These are phyloP conservation scores for Eupelmus urozonus DNA, from an alignment of 2,888 invertebrate species.

Conservation along the genomic window DNA sequence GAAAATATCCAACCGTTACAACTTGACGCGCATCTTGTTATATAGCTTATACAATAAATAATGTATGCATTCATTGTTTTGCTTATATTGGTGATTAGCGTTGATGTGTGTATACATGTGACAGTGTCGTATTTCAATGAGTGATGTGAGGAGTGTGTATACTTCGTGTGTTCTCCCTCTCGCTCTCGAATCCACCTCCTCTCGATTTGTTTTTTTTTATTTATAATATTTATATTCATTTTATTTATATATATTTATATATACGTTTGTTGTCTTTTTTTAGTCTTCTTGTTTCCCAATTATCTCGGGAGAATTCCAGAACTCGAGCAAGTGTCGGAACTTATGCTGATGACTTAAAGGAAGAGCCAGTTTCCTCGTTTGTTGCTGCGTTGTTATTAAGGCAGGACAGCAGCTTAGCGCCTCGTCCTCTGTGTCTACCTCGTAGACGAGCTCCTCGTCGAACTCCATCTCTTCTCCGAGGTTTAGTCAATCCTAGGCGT, in stretches of 20 bases:
- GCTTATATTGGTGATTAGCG: neutral
- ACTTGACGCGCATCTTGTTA: neutral
- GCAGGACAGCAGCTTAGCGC: constrained; percentile 65
- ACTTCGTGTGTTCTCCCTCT: neutral
- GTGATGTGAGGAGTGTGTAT: neutral
- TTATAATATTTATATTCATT: constrained; percentile 52
- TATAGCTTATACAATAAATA: neutral
- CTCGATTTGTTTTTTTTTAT: constrained; percentile 28
- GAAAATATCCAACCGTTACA: constrained; percentile 66
- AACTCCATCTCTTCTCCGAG: constrained; percentile 67
- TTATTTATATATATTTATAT: constrained; percentile 23
- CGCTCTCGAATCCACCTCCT: neutral
- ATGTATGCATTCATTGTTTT: neutral
- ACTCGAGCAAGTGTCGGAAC: constrained; percentile 73
- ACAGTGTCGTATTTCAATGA: constrained; percentile 25
- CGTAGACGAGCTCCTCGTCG: neutral
- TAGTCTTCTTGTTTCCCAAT: constrained; percentile 70
- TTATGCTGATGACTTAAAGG: constrained; percentile 74
- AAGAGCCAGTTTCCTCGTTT: constrained; percentile 71
- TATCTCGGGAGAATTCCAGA: constrained; percentile 74
- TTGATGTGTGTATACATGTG: constrained; percentile 40
- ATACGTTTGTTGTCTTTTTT: constrained; percentile 42
- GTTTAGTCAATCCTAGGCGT: constrained; percentile 83
- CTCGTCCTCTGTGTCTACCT: constrained; percentile 25
- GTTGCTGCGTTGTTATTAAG: constrained; percentile 65